Percentiles rank a stretch among this genome's conserved stretches.
These are phyloP conservation scores for Drosophila rubida DNA, from an alignment of 2,888 invertebrate genomes.

Conservation along the genomic window DNA sequence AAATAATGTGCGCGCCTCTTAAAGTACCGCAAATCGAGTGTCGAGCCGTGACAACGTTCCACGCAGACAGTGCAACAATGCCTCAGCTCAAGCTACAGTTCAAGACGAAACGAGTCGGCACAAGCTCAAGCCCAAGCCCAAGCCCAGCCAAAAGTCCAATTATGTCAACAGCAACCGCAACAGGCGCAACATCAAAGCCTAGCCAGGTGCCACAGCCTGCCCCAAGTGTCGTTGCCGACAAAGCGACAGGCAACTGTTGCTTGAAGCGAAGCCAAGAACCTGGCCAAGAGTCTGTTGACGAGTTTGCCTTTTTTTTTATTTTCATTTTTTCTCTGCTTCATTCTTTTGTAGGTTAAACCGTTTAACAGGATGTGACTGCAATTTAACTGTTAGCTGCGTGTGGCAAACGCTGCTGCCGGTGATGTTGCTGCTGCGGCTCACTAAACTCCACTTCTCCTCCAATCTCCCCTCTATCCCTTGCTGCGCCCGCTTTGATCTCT, in stretches of 20 bases:
- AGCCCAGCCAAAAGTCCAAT: conserved; percentile 72
- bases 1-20: conserved; percentile 77
- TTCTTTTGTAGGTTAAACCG: conserved; percentile 71
- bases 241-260: conserved; percentile 44
- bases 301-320: conserved; percentile 29
- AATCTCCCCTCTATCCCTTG: neutral
- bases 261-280: conserved; percentile 14
- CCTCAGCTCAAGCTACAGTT: conserved; percentile 5
- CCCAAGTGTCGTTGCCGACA: conserved; percentile 47
- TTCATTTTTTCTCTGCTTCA: conserved; percentile 8
- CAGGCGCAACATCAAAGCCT: conserved; percentile 71
- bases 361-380: conserved; percentile 73
- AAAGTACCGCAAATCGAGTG: conserved; percentile 79
- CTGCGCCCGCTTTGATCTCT: conserved; percentile 56
- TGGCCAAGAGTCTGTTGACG: conserved; percentile 36
- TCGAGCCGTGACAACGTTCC: conserved; percentile 54
- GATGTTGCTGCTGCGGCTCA: conserved; percentile 15
- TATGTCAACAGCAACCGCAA: conserved; percentile 74
- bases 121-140: conserved; percentile 1
- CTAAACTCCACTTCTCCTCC: conserved; percentile 22
- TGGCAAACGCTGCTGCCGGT: conserved; percentile 49
- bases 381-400: conserved; percentile 63
- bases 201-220: conserved; percentile 46
- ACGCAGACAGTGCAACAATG: conserved; percentile 19
- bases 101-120: neutral